phyloP scores from a whole-genome alignment of 2,797 vertebrate species.

The Anguilla anguilla region DNA sequence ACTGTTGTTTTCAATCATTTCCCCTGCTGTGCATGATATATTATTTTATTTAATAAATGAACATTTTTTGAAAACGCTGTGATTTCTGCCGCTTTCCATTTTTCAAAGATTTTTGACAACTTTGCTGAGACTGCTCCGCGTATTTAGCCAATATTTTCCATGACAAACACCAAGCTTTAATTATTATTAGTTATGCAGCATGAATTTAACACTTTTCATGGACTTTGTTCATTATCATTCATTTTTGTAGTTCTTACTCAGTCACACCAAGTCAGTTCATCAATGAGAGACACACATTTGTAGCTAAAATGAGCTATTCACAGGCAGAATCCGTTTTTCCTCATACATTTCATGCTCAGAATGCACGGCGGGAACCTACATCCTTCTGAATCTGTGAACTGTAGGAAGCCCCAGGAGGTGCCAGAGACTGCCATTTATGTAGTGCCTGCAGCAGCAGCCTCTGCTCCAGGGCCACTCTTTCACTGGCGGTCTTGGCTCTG shows the following conservation, averaged over 20 bases:
- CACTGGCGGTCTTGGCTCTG: constrained; percentile 46
- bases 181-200: not conserved
- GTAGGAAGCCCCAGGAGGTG: constrained; percentile 59
- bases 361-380: constrained; percentile 43
- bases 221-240: not conserved
- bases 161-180: too few species aligned
- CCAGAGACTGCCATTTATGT: constrained; percentile 58
- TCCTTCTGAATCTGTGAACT: constrained; percentile 70
- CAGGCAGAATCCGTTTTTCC: not conserved
- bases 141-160: too few species aligned
- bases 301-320: not conserved
- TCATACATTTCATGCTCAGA: not conserved
- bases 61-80: too few species aligned
- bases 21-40: too few species aligned
- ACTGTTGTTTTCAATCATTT: too few species aligned
- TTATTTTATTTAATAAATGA: too few species aligned
- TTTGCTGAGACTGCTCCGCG: too few species aligned
- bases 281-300: not conserved
- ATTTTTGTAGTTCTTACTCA: not conserved
- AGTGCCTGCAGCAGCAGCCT: constrained; percentile 61
- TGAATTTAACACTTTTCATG: not conserved
- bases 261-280: not conserved
- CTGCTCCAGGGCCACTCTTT: constrained; percentile 61
- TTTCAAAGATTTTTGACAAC: too few species aligned
- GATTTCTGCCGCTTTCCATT: too few species aligned